Evolutionary conservation across 1,140 invertebrate genomes (phyloP), one percentile per base, ranked within the genome.

Genomic region (Leguminivora glycinivorella): DNA sequence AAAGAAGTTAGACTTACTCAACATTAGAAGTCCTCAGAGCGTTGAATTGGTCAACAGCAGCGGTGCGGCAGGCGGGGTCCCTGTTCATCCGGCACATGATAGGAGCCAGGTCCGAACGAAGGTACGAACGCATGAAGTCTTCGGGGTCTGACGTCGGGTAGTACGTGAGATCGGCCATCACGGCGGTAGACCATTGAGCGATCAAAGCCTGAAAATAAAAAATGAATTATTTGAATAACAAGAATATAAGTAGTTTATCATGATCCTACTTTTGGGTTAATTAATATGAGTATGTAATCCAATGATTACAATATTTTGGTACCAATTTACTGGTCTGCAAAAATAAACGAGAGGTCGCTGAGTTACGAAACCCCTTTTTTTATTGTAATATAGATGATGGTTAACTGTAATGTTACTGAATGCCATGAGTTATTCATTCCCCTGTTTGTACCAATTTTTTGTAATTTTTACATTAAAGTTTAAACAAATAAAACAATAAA

Each of bases 91-190:
- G 72, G 47, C 88, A 91, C 73, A 91, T 72, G 0, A 87, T 26
- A 4, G 89, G 87, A 4, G 87, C 87, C 56, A 91, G 17, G 66
- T 89, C 84, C 22, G 73, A 87, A 5, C 89, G 79, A 12, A 89
- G 73, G 72, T 89, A 89, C 0, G 86, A 83, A 4, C 68, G 72
- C 84, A 91, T 89, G 72, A 87, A 91, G 4, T 68, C 56, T 60
- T 89, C 87, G 4, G 66, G 43, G 6, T 70, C 9, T 1, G n/a
- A 17, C 17, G 68, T 58, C 1, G 84, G 81, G 3, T 71, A 70
- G 70, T 91, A 91, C 1, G 75, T 81, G 4, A 91, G 68, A 0
- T 75, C 25, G 3, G 10, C 56, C 74, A 89, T 89, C 0, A 83
- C 72, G n/a, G 25, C 69, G 0, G 72, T 72, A 12, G 83, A 69